Base-by-base conservation (phyloP, 2,113 vertebrate genomes). In the Chionomys nivalis region DNA sequence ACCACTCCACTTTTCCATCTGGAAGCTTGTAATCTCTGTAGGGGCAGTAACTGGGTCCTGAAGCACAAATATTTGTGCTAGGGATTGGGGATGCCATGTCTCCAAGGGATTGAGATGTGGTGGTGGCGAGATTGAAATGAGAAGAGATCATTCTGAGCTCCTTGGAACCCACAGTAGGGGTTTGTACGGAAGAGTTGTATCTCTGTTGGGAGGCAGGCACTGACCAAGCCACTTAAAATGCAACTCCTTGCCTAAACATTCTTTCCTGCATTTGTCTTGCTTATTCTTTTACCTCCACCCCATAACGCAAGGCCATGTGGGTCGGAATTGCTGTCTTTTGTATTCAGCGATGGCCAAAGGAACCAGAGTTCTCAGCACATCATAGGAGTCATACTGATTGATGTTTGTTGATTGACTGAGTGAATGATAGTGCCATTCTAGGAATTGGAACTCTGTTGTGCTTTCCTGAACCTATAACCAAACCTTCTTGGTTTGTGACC, bases 131-230 rank as follows among this genome's bases (percentile, higher is more conserved):
- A 87, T 58, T 94, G 8, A 75, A 91, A 70, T 85, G 73, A 88
- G 36, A 94, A 92, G 72, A 66, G 28, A 79, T 9, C 26, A 79
- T 91, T 72, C n/a, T 72, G 81, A 91, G 85, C 55, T 14, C 78
- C 68, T 89, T 90, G 33, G 95, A 92, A 87, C 81, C 2, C 2
- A 88, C 10, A 83, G 33, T 63, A 87, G 44, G 75, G 61, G 7
- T 96, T 95, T 94, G 66, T 85, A 81, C 24, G 89, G 86, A 87
- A 95, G 83, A 82, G 61, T 82, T 49, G 24, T 39, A 73, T 66
- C 26, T 89, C 68, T 49, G 88, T 55, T 79, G 10, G 65, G 83
- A 94, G 49, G 44, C 7, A 17, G 31, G 90, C 39, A 7, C 21
- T 90, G 89, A 83, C 8, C 2, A 58, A 28, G 4, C 19, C 75